Conservation (phyloP, 2,888 invertebrate genomes). For the Embidobia sp. region DNA sequence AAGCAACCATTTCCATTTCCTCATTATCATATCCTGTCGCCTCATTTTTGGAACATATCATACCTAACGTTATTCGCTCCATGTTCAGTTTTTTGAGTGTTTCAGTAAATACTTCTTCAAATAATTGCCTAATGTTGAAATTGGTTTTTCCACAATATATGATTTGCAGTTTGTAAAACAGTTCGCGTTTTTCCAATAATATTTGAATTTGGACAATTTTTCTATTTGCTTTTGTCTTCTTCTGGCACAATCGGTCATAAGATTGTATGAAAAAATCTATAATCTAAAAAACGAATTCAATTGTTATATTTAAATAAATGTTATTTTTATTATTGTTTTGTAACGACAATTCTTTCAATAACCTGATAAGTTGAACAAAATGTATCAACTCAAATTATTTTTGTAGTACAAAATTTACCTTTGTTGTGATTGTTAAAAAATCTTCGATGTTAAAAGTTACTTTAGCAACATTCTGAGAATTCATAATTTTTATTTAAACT, state of each 20-base stretch:
- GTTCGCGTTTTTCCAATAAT: constrained; percentile 18
- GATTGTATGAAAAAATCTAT: constrained; percentile 11
- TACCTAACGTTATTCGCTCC: constrained; percentile 8
- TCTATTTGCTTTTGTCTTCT: background rate
- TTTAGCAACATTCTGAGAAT: too few species aligned
- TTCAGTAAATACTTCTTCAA: constrained; percentile 12
- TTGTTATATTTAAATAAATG: too few species aligned
- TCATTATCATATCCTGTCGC: constrained; percentile 1
- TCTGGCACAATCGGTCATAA: constrained; percentile 8
- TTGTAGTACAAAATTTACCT: too few species aligned
- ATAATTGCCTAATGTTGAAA: constrained; percentile 21
- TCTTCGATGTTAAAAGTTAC: too few species aligned
- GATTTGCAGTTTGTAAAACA: constrained; percentile 24
- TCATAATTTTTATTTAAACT: too few species aligned
- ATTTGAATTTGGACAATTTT: constrained; percentile 44
- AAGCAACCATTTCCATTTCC: constrained; percentile 8
- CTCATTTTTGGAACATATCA: constrained; percentile 26
- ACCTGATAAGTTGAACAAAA: too few species aligned
- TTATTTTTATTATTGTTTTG: too few species aligned
- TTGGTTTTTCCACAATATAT: constrained; percentile 29
- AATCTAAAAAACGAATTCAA: constrained; percentile 22
- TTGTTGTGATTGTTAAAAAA: too few species aligned
- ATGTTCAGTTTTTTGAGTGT: background rate
- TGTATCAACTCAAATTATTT: too few species aligned
- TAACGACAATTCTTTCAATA: too few species aligned